phyloP scores from a whole-genome alignment of 2,888 invertebrate genomes.

The Macrophya annulata region DNA sequence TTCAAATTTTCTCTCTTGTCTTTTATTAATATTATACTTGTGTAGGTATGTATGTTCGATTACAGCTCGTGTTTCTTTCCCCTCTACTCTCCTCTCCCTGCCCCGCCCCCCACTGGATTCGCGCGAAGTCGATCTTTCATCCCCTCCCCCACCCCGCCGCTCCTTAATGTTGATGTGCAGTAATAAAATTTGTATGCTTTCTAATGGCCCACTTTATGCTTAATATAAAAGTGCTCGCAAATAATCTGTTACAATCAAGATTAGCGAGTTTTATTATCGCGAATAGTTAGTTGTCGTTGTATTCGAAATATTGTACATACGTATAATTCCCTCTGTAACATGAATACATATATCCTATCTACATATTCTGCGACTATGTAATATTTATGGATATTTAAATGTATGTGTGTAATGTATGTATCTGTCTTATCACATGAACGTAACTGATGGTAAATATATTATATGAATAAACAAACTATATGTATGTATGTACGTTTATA shows the following conservation, averaged over 20 bases:
- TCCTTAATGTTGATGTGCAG: conserved; percentile 32
- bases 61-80: background rate
- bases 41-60: background rate
- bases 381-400: background rate
- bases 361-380: background rate
- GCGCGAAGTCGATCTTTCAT: conserved; percentile 4
- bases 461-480: background rate
- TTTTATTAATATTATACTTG: background rate
- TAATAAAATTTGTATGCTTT: conserved; percentile 50
- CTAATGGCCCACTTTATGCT: conserved; percentile 47
- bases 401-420: background rate
- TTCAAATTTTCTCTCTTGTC: background rate
- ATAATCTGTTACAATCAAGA: conserved; percentile 35
- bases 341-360: background rate
- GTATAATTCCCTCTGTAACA: background rate
- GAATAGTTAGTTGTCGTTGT: background rate
- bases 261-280: conserved; percentile 18
- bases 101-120: background rate
- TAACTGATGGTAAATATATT: conserved; percentile 28
- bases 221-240: background rate
- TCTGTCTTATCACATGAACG: conserved; percentile 15
- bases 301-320: background rate
- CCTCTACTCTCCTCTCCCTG: background rate
- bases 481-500: background rate
- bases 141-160: background rate